Evolutionary conservation across 2,113 vertebrate species (phyloP).

Genomic region (Mastomys coucha): DNA sequence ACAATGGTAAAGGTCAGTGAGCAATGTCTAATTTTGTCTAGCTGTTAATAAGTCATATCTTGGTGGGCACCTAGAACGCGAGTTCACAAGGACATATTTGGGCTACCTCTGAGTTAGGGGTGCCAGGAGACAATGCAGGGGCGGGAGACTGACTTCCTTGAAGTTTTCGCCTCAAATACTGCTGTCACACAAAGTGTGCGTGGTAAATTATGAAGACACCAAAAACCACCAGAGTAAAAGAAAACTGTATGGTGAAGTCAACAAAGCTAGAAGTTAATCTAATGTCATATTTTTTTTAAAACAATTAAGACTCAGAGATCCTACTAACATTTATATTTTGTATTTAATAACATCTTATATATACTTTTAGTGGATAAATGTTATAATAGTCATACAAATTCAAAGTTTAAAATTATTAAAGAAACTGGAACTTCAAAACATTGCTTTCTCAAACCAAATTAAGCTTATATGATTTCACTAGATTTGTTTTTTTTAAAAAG

Average conservation of each 20-base stretch:
- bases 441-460: background rate
- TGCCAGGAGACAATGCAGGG: too few relatives aligned
- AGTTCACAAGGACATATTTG: too few relatives aligned
- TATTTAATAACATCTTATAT: background rate
- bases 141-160: too few relatives aligned
- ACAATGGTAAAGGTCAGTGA: too few relatives aligned
- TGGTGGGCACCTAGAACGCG: too few relatives aligned
- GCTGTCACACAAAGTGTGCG: too few relatives aligned
- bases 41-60: too few relatives aligned
- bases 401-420: background rate
- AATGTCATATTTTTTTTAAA: conserved; percentile 41
- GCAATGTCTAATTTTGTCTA: too few relatives aligned
- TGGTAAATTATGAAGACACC: background rate
- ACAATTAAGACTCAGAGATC: background rate
- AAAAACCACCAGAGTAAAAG: background rate
- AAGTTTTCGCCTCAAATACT: too few relatives aligned
- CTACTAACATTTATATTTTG: background rate
- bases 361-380: background rate
- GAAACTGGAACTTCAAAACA: background rate
- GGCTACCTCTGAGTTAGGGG: too few relatives aligned
- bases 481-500: background rate
- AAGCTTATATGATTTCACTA: background rate
- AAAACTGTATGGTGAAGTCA: background rate
- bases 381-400: background rate
- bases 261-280: background rate